Conservation (phyloP, 2,888 invertebrate genomes). For the Laspeyria flexula region DNA sequence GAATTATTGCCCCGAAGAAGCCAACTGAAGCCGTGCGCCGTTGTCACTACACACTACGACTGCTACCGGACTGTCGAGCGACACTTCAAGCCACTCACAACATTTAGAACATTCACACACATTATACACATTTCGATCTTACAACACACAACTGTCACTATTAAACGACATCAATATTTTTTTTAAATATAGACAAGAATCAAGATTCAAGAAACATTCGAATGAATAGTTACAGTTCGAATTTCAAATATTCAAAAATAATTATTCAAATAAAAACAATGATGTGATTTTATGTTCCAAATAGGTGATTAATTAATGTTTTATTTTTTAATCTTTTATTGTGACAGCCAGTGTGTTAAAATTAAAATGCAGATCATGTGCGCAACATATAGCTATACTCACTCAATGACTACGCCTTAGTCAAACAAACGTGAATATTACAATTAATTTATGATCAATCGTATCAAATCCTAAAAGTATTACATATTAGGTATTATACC, state of each 20-base stretch:
- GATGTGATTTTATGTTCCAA: too few relatives aligned
- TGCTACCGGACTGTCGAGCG: constrained; percentile 76
- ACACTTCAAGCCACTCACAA: constrained; percentile 75
- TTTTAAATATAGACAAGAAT: background rate
- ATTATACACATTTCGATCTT: constrained; percentile 18
- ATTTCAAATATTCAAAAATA: too few relatives aligned
- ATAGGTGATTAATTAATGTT: too few relatives aligned
- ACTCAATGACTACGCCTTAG: constrained; percentile 43
- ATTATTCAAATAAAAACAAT: too few relatives aligned
- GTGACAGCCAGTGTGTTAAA: constrained; percentile 16
- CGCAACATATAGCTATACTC: constrained; percentile 41
- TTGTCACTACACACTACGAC: constrained; percentile 81
- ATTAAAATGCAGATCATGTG: constrained; percentile 24
- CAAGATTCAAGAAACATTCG: too few relatives aligned
- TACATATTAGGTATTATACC: constrained; percentile 38
- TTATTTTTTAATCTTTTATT: too few relatives aligned
- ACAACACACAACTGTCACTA: background rate
- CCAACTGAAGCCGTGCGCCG: constrained; percentile 82
- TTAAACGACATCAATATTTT: background rate
- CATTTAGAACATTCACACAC: constrained; percentile 32
- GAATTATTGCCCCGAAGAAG: constrained; percentile 71
- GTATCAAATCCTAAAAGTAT: constrained; percentile 45
- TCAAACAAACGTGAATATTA: constrained; percentile 37
- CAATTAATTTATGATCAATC: constrained; percentile 35
- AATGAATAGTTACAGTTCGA: too few relatives aligned